Conservation (phyloP, 1,140 invertebrate species). For the Dendroctonus valens region DNA sequence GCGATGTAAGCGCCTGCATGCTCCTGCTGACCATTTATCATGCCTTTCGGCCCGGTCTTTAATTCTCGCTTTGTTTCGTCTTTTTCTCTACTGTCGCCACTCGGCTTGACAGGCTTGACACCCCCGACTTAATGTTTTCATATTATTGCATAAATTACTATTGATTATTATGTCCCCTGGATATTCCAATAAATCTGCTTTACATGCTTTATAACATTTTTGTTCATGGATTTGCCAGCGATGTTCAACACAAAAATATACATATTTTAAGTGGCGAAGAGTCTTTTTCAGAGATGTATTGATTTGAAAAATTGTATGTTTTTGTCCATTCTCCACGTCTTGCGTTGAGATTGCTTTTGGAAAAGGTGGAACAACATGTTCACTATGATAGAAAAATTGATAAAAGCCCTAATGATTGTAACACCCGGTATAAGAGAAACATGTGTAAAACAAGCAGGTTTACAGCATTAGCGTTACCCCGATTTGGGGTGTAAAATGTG, state of each 20-base stretch:
- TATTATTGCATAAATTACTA: slow-evolving; percentile 30
- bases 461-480: slow-evolving; percentile 29
- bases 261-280: too few relatives aligned
- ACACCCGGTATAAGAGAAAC: slow-evolving; percentile 27
- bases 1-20: slow-evolving; percentile 31
- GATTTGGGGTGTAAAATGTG: slow-evolving; percentile 43
- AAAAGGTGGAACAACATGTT: too few relatives aligned
- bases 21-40: slow-evolving; percentile 32
- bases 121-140: slow-evolving; percentile 28
- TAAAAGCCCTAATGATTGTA: background rate
- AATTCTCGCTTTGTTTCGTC: slow-evolving; percentile 31
- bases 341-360: too few relatives aligned
- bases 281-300: too few relatives aligned
- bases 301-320: too few relatives aligned
- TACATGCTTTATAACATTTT: background rate
- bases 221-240: too few relatives aligned
- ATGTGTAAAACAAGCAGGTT: slow-evolving; percentile 35
- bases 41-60: slow-evolving; percentile 27
- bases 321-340: too few relatives aligned
- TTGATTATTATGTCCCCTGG: slow-evolving; percentile 7
- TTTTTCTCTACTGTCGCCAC: slow-evolving; percentile 28
- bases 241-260: too few relatives aligned
- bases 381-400: background rate
- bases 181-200: background rate
- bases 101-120: slow-evolving; percentile 18